Base-by-base conservation (phyloP, 2,888 invertebrate genomes). In the Synanthedon myopaeformis region DNA sequence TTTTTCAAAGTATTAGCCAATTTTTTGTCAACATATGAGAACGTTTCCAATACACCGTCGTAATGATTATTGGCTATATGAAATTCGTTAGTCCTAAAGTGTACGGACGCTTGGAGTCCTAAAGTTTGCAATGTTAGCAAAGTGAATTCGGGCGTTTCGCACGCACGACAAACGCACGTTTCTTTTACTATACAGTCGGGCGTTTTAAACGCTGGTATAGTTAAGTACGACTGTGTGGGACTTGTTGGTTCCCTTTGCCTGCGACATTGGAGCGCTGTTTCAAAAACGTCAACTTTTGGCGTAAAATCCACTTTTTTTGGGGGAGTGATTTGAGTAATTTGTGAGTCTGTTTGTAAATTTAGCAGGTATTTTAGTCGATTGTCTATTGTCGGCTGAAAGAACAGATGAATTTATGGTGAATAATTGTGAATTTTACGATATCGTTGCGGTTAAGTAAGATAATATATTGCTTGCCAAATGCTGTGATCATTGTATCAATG, bases 61-160 rank as follows among this genome's bases (percentile, higher is more conserved):
- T 76, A 85, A 49, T 84, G 84, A 55, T 80, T 77, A 0, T 58
- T 63, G 0, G 86, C 82, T 12, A 80, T 77, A 3, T 72, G 70
- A 0, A 54, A 56, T 12, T 85, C 82, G 14, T 76, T 73, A 0
- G 71, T 69, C 17, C 78, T 66, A 51, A 71, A 82, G 54, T 80
- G 82, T 59, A 71, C 66, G 0, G 75, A 64, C 0, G 82, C 76
- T 64, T 87, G 82, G 0, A 83, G 42, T 0, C 69, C 68, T 0
- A 63, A 61, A 0, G 71, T 69, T 1, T 62, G 57, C 4, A 70
- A 74, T 0, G 74, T 63, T 0, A 82, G 35, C 0, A 80, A 59
- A 0, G 61, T 52, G 14, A 66, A 67, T 0, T 53, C 54, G 0
- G 78, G 78, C 1, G 67, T 66, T 0, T 59, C 48, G 52, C 86